A percentile compares a stretch with the other conserved stretches of the same genome.
These are phyloP conservation scores for Meliscaeva auricollis DNA, from an alignment of 2,888 invertebrate genomes.

Conservation along the genomic window DNA sequence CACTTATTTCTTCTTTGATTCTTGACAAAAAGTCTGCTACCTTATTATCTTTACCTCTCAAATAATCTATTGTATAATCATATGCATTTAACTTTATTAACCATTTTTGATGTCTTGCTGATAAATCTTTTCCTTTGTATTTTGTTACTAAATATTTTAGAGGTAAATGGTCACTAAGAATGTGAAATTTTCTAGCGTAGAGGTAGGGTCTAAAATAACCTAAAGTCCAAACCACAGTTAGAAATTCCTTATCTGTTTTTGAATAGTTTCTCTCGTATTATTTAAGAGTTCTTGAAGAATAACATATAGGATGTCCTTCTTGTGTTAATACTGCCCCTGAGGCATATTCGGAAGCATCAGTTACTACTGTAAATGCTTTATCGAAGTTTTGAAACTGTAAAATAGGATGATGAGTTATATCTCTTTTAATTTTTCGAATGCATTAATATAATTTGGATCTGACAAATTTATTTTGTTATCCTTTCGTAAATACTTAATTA, in stretches of 20 bases:
- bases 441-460: no score
- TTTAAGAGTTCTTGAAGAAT: background rate
- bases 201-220: conserved; percentile 52
- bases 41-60: conserved; percentile 59
- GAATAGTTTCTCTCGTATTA: background rate
- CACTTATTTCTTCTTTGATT: background rate
- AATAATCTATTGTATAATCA: conserved; percentile 58
- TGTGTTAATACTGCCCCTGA: background rate
- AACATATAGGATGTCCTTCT: background rate
- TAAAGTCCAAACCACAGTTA: conserved; percentile 55
- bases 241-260: conserved; percentile 53
- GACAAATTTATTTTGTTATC: no score
- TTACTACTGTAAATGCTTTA: no score
- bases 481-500: no score
- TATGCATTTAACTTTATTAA: conserved; percentile 58
- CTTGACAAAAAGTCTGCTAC: conserved; percentile 53
- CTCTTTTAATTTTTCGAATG: no score
- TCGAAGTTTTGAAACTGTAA: no score
- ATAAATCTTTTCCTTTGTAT: conserved; percentile 61
- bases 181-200: conserved; percentile 55
- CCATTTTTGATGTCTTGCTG: conserved; percentile 57
- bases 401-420: no score
- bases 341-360: no score
- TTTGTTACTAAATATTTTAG: conserved; percentile 63
- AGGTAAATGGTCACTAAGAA: conserved; percentile 64